A percentile compares a stretch with the other conserved stretches of the same genome.
These are phyloP conservation scores for Octomys mimax DNA, from an alignment of 2,797 vertebrate species.

Conservation along the genomic window DNA sequence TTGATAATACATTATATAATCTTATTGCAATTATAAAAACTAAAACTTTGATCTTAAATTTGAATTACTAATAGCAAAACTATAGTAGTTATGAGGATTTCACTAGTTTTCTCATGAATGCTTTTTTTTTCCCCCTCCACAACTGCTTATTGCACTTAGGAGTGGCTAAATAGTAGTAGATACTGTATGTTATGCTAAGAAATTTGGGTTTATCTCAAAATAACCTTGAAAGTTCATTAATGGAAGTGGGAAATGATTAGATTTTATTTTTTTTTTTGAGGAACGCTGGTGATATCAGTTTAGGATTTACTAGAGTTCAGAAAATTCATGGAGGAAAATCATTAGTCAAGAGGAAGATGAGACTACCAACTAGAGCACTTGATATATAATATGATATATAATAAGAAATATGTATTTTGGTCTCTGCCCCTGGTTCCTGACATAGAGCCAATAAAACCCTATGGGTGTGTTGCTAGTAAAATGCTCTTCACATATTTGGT, in stretches of 20 bases:
- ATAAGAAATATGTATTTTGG: not conserved
- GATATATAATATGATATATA: not conserved
- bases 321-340: not conserved
- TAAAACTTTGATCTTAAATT: slow-evolving; percentile 12
- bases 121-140: not conserved
- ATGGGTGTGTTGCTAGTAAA: not conserved
- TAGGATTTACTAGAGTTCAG: not conserved
- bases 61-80: slow-evolving; percentile 9
- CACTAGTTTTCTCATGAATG: not conserved
- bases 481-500: not conserved
- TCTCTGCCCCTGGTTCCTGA: not conserved
- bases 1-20: not conserved
- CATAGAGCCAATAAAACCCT: not conserved
- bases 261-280: slow-evolving; percentile 45
- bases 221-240: slow-evolving; percentile 43
- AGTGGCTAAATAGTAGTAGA: not conserved
- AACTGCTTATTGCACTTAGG: not conserved
- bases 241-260: slow-evolving; percentile 3
- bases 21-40: slow-evolving; percentile 11
- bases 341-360: slow-evolving; percentile 11
- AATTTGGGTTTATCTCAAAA: slow-evolving; percentile 54
- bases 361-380: not conserved
- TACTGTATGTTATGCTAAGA: not conserved
- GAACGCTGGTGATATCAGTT: not conserved
- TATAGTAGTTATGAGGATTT: slow-evolving; percentile 42